Conservation (phyloP, 2,888 invertebrate genomes). For the Agrenia bidenticulata region DNA sequence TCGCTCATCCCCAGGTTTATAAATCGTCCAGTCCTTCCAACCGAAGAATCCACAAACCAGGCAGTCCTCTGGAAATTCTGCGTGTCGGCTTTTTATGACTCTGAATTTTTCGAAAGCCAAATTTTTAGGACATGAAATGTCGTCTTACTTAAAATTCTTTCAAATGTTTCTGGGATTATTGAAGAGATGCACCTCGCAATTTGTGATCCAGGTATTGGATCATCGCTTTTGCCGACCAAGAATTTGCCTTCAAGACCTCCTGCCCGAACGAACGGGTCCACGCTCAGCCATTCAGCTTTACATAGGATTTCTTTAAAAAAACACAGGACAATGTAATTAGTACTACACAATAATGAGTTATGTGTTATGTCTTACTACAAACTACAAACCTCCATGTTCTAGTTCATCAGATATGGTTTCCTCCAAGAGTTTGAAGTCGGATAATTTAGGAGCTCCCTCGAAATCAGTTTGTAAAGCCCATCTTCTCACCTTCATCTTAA, state of each 20-base stretch:
- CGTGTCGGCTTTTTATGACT: constrained; percentile 68
- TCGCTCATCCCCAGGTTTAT: constrained; percentile 55
- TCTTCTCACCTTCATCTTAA: not conserved
- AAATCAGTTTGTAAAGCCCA: not conserved
- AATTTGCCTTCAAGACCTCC: constrained; percentile 5
- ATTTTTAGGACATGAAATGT: not conserved
- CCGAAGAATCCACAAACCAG: constrained; percentile 67
- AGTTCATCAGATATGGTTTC: not conserved
- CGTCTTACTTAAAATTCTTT: too few species aligned
- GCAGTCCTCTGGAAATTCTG: constrained; percentile 66
- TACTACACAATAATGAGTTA: not conserved
- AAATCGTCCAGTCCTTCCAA: constrained; percentile 67
- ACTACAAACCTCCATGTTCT: constrained; percentile 1
- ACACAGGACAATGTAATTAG: not conserved
- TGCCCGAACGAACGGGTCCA: not conserved
- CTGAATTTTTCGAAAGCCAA: constrained; percentile 56
- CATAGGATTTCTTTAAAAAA: constrained; percentile 1
- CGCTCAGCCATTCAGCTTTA: not conserved
- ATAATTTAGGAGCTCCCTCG: constrained; percentile 5
- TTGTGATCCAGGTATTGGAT: not conserved
- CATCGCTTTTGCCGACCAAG: not conserved
- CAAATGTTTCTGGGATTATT: not conserved
- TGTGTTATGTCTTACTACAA: not conserved
- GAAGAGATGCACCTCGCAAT: not conserved
- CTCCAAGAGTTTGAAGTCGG: constrained; percentile 11